Conservation (phyloP, 2,113 vertebrate species). For the Mastomys coucha region DNA sequence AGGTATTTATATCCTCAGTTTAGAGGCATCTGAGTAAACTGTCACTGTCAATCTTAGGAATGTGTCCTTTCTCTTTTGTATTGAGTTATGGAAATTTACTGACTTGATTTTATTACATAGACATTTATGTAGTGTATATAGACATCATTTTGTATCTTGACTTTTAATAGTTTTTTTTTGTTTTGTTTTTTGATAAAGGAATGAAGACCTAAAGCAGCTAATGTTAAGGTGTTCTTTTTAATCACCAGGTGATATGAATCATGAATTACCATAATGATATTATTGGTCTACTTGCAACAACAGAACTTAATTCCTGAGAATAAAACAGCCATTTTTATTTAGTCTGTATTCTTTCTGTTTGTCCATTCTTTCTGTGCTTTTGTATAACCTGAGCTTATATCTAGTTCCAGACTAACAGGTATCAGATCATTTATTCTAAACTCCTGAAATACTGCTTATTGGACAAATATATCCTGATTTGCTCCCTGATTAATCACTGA, state of each 20-base stretch:
- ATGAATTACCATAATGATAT: background rate
- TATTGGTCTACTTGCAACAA: background rate
- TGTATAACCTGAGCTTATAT: background rate
- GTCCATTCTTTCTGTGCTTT: background rate
- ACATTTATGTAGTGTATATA: too few species aligned
- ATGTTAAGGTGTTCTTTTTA: background rate
- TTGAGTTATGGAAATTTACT: background rate
- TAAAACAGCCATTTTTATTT: background rate
- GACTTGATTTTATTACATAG: background rate
- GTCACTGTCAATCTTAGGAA: background rate
- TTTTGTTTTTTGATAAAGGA: background rate
- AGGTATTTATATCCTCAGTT: background rate
- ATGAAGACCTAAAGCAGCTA: background rate
- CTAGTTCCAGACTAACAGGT: background rate
- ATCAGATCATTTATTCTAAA: background rate
- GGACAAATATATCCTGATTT: background rate
- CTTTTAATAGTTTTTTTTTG: background rate
- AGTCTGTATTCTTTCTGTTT: background rate
- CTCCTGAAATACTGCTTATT: background rate
- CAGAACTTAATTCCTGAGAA: background rate
- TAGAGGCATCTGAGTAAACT: background rate
- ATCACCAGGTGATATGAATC: background rate
- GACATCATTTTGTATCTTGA: background rate
- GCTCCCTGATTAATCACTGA: background rate
- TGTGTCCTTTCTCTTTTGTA: background rate